These are phyloP conservation scores for Apistogramma diplotaenia DNA, from an alignment of 2,113 vertebrate species.

Conservation along the genomic window DNA sequence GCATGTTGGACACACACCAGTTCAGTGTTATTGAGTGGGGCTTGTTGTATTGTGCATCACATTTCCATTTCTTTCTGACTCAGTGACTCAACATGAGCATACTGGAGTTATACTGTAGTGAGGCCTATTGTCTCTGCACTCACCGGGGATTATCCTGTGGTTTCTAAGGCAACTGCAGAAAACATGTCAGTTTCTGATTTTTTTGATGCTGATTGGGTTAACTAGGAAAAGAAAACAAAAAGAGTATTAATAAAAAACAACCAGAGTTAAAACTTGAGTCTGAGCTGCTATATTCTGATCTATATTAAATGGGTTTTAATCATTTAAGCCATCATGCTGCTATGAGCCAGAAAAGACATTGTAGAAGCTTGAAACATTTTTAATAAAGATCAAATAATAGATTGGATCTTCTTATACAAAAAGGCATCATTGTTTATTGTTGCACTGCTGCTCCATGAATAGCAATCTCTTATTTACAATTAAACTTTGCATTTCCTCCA, in stretches of 20 bases:
- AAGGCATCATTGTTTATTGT: not conserved
- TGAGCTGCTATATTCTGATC: not conserved
- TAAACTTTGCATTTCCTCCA: not conserved
- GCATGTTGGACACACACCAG: slow-evolving; percentile 12
- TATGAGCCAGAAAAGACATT: not conserved
- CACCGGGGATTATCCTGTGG: slow-evolving; percentile 1
- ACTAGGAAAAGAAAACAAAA: not conserved
- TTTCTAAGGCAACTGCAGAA: slow-evolving; percentile 36
- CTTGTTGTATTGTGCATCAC: not conserved
- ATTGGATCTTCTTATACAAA: not conserved
- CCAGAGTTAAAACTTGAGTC: not conserved
- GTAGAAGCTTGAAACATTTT: not conserved
- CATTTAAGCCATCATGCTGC: not conserved
- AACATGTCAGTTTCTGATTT: not conserved
- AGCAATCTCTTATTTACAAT: not conserved
- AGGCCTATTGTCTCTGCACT: not conserved
- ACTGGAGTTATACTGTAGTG: not conserved
- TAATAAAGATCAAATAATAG: not conserved
- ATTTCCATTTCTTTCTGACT: slow-evolving; percentile 28
- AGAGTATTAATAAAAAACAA: slow-evolving; percentile 10
- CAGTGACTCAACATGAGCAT: slow-evolving; percentile 1
- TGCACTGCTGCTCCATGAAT: not conserved
- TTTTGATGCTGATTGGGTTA: not conserved
- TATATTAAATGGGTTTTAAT: slow-evolving; percentile 20
- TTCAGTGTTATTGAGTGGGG: slow-evolving; percentile 10